Evolutionary conservation across 2,113 vertebrate species (phyloP), one percentile per base, ranked within the genome.

Genomic region (Oncorhynchus keta): DNA sequence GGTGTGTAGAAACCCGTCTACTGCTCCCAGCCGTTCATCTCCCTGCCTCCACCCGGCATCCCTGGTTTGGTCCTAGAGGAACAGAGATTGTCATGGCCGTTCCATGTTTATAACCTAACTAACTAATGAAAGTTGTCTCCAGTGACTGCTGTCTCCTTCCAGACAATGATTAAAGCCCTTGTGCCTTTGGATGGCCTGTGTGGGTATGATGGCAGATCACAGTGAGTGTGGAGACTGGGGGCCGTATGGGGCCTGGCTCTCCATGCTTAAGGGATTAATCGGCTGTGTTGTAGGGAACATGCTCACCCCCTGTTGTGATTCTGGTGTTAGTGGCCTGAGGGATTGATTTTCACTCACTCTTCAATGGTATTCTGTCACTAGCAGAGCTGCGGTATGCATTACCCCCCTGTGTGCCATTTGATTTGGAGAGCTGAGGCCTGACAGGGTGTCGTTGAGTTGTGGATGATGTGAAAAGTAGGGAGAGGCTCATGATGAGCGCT

Each of bases 121-220:
- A 78, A 11, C 72, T 73, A 81, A 79, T 77, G 78, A 79, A 85
- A 89, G 83, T 76, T 74, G 83, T 90, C 86, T 84, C 87, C 39
- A 45, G 86, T 81, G 89, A 86, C 85, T 79, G 79, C 67, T 70
- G 83, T 73, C 79, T 83, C 76, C 79, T 89, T 77, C 68, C 81
- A 84, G 77, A 79, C 82, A 86, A 87, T 90, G 88, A 92, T 91
- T 88, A 89, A 89, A 90, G 78, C 73, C 72, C 70, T 81, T 87
- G 81, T 70, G 76, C 86, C 84, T 76, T 86, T 79, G 82, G 90
- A 87, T 79, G 84, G 28, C 75, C 80, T 57, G 79, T 8, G 7
- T 6, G 86, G 82, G 78, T 86, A 79, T 80, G 77, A 76, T 76
- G 83, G 79, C 45, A 57, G 49, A 28, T 57, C 49, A 55, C 26